Conservation (phyloP, 2,113 vertebrate species). For the Oryzias woworae region DNA sequence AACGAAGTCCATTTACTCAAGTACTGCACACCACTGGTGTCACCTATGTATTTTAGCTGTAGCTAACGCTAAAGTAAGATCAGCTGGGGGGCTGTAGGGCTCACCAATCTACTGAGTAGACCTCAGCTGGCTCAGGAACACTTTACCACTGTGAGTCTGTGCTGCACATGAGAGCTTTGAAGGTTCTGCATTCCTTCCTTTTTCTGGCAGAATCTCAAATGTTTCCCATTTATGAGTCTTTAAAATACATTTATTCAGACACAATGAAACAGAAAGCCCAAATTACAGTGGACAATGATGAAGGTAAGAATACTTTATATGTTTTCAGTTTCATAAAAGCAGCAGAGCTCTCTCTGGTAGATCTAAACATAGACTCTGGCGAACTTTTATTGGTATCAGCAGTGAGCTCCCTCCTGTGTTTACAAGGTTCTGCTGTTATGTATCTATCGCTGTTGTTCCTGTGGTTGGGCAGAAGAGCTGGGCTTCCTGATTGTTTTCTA, state of each 20-base stretch:
- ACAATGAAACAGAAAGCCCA: background rate
- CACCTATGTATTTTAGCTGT: too few relatives aligned
- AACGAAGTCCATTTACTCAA: too few relatives aligned
- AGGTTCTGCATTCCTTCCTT: slow-evolving; percentile 8
- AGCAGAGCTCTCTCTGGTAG: slow-evolving; percentile 34
- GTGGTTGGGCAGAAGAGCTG: slow-evolving; percentile 9
- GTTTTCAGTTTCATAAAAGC: slow-evolving; percentile 24
- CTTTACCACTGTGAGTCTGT: background rate
- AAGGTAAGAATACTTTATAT: slow-evolving; percentile 18
- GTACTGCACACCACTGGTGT: too few relatives aligned
- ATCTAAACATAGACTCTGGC: slow-evolving; percentile 16
- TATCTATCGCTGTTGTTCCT: slow-evolving; percentile 40
- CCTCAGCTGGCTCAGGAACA: slow-evolving; percentile 1
- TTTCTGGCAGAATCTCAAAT: slow-evolving; percentile 10
- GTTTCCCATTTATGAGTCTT: background rate
- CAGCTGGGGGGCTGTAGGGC: too few relatives aligned
- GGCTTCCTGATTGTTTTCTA: slow-evolving; percentile 30
- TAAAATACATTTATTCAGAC: background rate
- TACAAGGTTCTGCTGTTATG: slow-evolving; percentile 12
- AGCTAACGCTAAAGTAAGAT: too few relatives aligned
- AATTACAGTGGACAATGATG: slow-evolving; percentile 14
- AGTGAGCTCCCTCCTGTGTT: slow-evolving; percentile 10
- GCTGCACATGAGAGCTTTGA: background rate
- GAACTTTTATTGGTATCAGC: background rate
- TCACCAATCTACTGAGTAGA: slow-evolving; percentile 3